Evolutionary conservation across 2,888 invertebrate species (phyloP), one percentile per base, ranked within the genome.

Genomic region (Maniola hyperantus): DNA sequence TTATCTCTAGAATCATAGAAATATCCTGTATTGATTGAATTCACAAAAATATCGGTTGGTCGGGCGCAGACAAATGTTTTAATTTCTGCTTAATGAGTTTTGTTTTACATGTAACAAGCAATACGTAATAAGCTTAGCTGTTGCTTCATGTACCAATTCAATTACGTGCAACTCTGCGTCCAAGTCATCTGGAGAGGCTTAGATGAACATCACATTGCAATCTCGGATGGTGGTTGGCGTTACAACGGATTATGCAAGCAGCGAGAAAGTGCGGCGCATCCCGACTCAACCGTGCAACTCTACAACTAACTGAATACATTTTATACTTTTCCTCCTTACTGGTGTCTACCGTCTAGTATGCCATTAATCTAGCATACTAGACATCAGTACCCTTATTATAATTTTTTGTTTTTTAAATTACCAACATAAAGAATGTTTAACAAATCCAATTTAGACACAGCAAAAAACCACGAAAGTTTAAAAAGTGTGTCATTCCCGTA

Each of bases 211-310:
- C 55, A 18, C 18, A 55, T 55, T 55, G 44, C 34, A 34, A 36
- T 50, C 39, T 42, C 58, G 42, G n/a, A 42, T 33, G 8, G 54
- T 46, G 13, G 48, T 34, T 10, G 26, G 18, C 18, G 36, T 62
- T 53, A 44, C 33, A 33, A 13, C 26, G 1, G 39, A 13, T 64
- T 64, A 53, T 42, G 57, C 51, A 68, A 68, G 18, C 10, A 5
- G 13, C 51, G 65, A 61, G 67, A 68, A 68, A 68, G 67, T 61
- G 44, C 50, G 18, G 65, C 36, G 42, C 60, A 68, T 60, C 64
- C 61, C 55, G 33, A 57, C 60, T 42, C 64, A 18, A 65, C 34
- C 65, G 64, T 67, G 65, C 64, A 51, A 65, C 26, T 55, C 57
- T 34, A 57, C 51, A 65, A 60, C 54, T 57, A 64, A 46, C 50